Percentiles rank a stretch among this genome's conserved stretches.
These are phyloP conservation scores for Eueremaeus valkanovi DNA, from an alignment of 2,888 invertebrate species.

Conservation along the genomic window DNA sequence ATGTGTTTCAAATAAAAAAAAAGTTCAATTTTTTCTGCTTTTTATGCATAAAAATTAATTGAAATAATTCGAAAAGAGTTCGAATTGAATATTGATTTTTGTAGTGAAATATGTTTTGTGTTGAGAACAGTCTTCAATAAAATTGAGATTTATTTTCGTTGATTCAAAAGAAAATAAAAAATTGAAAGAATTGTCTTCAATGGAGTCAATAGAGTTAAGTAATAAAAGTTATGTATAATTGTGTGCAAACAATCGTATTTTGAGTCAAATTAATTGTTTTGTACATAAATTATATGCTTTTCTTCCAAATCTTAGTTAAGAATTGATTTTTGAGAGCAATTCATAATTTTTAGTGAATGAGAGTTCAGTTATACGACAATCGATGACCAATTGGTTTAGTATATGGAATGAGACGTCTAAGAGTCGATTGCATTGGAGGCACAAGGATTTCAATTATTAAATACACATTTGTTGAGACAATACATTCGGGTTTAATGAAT, in stretches of 20 bases:
- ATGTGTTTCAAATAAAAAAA: no score
- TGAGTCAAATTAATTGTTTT: conserved; percentile 11
- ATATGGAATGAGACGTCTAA: neutral
- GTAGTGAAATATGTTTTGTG: no score
- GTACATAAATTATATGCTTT: conserved; percentile 18
- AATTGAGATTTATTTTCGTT: neutral
- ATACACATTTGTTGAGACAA: neutral
- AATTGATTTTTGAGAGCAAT: neutral
- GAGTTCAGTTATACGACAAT: neutral
- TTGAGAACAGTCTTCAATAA: no score
- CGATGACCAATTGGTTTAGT: neutral
- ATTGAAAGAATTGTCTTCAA: neutral
- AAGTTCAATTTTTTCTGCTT: no score
- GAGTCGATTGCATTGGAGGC: conserved; percentile 24
- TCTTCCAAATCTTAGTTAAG: neutral
- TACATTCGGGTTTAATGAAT: neutral
- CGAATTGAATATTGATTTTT: no score
- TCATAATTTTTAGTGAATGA: neutral
- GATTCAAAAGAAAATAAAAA: no score
- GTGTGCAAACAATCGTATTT: neutral
- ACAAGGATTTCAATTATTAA: conserved; percentile 31
- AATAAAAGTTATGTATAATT: neutral
- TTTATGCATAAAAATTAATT: no score
- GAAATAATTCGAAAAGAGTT: no score
- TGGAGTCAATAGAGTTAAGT: no score